phyloP scores from a whole-genome alignment of 1,140 invertebrate species.

The Orussus abietinus region DNA sequence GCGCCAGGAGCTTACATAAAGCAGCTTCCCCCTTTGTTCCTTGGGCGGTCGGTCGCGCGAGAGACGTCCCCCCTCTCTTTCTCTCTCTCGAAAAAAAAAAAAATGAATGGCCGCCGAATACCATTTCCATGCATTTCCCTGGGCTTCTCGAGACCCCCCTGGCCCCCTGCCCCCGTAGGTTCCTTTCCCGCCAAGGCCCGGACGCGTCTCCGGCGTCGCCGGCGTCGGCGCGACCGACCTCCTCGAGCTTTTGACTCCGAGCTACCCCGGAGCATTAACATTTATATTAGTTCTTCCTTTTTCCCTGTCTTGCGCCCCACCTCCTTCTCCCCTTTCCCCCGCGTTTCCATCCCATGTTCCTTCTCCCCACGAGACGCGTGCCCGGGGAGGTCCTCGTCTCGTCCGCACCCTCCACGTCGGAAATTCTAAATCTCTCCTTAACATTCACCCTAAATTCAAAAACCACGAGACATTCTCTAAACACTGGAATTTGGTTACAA shows the following conservation, averaged over 20 bases:
- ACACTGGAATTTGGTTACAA: too few species aligned
- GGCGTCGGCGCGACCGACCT: constrained; percentile 7
- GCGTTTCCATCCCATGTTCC: constrained; percentile 4
- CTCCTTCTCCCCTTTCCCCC: constrained; percentile 19
- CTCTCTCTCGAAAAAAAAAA: too few species aligned
- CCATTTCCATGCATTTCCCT: constrained; percentile 21
- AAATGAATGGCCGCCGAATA: constrained; percentile 4
- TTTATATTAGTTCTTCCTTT: constrained; percentile 31
- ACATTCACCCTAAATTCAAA: too few species aligned
- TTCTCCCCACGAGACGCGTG: background rate
- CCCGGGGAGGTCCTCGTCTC: too few species aligned
- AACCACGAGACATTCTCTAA: too few species aligned
- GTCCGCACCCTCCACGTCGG: too few species aligned
- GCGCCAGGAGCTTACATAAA: constrained; percentile 6
- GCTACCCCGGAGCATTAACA: constrained; percentile 24
- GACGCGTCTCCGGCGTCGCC: too few species aligned
- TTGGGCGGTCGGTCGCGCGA: background rate
- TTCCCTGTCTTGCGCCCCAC: constrained; percentile 19
- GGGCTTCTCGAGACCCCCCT: constrained; percentile 10
- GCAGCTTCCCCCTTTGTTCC: background rate
- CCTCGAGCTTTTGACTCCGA: constrained; percentile 5
- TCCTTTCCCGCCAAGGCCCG: constrained; percentile 6
- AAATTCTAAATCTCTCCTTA: too few species aligned
- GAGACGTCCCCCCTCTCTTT: too few species aligned
- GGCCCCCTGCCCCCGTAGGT: background rate